A percentile compares a stretch with the other conserved stretches of the same genome.
phyloP scores from a whole-genome alignment of 2,113 vertebrate genomes.

The Mus spicilegus region DNA sequence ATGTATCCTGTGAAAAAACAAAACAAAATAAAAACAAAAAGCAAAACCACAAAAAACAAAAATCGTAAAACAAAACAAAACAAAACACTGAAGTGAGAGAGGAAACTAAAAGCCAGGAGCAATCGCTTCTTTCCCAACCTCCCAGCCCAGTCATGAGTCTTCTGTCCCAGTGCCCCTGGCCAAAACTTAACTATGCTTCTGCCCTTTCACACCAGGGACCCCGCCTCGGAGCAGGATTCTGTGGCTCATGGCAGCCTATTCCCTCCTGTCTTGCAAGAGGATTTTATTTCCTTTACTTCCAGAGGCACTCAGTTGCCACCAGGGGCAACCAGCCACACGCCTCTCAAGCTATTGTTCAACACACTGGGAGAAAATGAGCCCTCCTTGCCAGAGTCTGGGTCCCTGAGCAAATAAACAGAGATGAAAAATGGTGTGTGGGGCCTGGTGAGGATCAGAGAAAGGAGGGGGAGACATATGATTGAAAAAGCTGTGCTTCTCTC shows the following conservation, averaged over 20 bases:
- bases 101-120: not conserved
- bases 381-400: conserved; percentile 33
- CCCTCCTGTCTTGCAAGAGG: not conserved
- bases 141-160: not conserved
- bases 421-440: conserved; percentile 1
- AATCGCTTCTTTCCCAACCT: not conserved
- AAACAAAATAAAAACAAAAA: not conserved
- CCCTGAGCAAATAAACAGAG: conserved; percentile 65
- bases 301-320: conserved; percentile 10
- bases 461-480: not conserved
- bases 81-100: not conserved
- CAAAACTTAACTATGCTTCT: conserved; percentile 10
- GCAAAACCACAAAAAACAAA: not conserved
- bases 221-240: not conserved
- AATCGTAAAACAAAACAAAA: not conserved
- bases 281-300: conserved; percentile 61
- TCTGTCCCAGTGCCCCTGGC: not conserved
- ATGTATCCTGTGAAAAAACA: not conserved
- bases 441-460: not conserved
- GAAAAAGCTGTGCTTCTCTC: not conserved
- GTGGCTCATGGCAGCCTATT: not conserved
- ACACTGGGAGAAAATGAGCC: conserved; percentile 37
- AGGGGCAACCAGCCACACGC: conserved; percentile 42
- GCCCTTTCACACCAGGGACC: not conserved
- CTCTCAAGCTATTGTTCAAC: conserved; percentile 1